Conservation (phyloP, 1,140 invertebrate genomes). For the Caenorhabditis remanei region DNA sequence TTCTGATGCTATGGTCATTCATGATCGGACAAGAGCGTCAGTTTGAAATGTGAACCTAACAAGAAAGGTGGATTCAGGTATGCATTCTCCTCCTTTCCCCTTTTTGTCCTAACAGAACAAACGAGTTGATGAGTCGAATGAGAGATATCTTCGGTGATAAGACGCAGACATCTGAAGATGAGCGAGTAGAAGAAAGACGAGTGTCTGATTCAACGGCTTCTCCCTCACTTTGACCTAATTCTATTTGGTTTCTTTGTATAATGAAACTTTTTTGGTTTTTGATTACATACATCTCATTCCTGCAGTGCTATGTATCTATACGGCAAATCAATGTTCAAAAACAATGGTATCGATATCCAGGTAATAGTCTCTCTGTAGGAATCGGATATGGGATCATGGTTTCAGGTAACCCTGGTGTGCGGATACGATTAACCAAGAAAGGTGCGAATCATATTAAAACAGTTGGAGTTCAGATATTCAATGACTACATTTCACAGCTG, state of each 20-base stretch:
- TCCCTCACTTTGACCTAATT: constrained; percentile 3
- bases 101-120: constrained; percentile 6
- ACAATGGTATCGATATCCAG: constrained; percentile 36
- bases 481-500: constrained; percentile 71
- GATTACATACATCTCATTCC: neutral
- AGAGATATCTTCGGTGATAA: constrained; percentile 39
- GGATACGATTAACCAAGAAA: constrained; percentile 75
- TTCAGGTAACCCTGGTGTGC: constrained; percentile 75
- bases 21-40: neutral
- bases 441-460: constrained; percentile 76
- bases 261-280: constrained; percentile 13
- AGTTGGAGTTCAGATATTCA: constrained; percentile 76
- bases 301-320: neutral
- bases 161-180: constrained; percentile 15
- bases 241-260: constrained; percentile 21
- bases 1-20: neutral
- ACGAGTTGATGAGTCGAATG: constrained; percentile 43
- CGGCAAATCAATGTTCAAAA: constrained; percentile 25
- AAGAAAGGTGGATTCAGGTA: constrained; percentile 37
- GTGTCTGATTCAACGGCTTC: neutral
- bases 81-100: constrained; percentile 25
- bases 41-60: neutral
- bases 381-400: neutral
- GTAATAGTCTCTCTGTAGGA: neutral
- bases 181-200: neutral